Base-by-base conservation (phyloP, 2,113 vertebrate species). In the Alouatta palliata region DNA sequence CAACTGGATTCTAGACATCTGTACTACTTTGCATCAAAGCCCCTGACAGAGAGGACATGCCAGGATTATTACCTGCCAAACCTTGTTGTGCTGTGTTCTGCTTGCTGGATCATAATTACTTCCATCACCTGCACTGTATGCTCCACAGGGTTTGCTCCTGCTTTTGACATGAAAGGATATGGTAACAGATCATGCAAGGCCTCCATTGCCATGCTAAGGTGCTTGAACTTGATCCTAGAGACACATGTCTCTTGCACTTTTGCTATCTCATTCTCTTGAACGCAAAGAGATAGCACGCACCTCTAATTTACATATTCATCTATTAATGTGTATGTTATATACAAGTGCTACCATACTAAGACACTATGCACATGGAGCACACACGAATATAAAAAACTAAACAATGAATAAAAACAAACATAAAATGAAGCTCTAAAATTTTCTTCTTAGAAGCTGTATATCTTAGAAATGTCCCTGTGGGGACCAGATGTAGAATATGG, bases 31-130 rank as follows among this genome's bases (percentile, higher is more conserved):
- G 11, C 79, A 91, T 8, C 73, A 27, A 94, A 97, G 61, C 49
- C 30, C 32, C 23, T 95, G 84, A 94, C 73, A 95, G n/a, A 79
- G 89, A 80, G 30, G 47, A 76, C 43, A 75, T 92, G 68, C 75
- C 81, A 96, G 37, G 61, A 94, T 95, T 87, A 92, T 30, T 58
- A 94, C 75, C 61, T 96, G 61, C 54, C 88, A 92, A 95, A 73
- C 4, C 23, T 47, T 79, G 9, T 83, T 71, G 40, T 87, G 20
- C 54, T 37, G 2, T 94, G 21, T 77, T 87, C 91, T 95, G 68
- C 25, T 47, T 90, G n/a, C 35, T 84, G 32, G 81, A 75, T 96
- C 47, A 70, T 64, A 95, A 90, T 87, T 84, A 87, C 8, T 96
- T 96, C 58, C 4, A 83, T 73, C 40, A 92, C 47, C 43, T 80